Conservation (phyloP, 2,797 vertebrate genomes). For the Pelobates cultripes region DNA sequence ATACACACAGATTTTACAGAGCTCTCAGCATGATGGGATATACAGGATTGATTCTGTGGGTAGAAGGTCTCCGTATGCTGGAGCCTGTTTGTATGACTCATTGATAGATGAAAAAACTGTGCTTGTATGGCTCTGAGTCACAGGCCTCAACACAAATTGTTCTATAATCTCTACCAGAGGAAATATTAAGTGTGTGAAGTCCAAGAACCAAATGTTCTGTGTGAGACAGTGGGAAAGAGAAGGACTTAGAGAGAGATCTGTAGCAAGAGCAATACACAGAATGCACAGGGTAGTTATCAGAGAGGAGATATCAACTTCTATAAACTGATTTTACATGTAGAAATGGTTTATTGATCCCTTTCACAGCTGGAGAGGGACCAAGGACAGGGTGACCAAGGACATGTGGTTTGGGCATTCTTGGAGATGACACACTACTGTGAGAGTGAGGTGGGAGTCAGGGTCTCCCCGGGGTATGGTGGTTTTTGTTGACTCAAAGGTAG, state of each 20-base stretch:
- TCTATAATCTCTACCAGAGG: conserved; percentile 13
- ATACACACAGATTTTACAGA: no score
- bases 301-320: no score
- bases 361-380: no score
- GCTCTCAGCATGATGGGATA: no score
- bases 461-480: conserved; percentile 3
- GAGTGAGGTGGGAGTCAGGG: not conserved
- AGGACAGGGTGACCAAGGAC: not conserved
- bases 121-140: conserved; percentile 5
- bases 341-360: not conserved
- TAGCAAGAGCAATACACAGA: no score
- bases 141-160: conserved; percentile 13
- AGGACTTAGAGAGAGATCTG: not conserved
- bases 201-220: not conserved
- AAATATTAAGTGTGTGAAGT: not conserved
- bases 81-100: conserved; percentile 13
- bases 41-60: no score
- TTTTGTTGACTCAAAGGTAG: conserved; percentile 11
- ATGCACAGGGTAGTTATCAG: no score
- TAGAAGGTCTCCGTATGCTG: not conserved
- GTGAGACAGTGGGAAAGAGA: conserved; percentile 1
- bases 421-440: not conserved
- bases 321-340: no score
- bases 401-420: not conserved
- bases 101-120: not conserved